phyloP scores from a whole-genome alignment of 2,113 vertebrate species.

The Oncorhynchus masou region DNA sequence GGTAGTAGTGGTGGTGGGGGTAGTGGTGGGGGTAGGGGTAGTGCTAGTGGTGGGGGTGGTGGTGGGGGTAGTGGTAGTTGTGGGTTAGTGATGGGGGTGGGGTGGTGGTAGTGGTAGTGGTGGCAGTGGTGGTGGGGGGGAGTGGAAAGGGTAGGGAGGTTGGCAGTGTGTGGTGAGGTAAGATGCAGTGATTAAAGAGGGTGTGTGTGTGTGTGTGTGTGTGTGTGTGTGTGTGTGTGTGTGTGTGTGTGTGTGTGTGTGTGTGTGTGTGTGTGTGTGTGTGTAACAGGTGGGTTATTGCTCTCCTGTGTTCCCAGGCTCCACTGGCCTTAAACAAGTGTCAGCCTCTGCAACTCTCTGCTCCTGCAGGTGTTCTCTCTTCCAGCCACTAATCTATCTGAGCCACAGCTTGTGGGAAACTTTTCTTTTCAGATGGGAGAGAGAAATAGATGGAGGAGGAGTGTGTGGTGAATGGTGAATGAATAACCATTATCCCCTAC shows the following conservation, averaged over 20 bases:
- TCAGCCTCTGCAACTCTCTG: conserved; percentile 40
- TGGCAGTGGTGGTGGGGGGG: neutral
- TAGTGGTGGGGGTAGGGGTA: no score
- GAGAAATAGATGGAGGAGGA: conserved; percentile 9
- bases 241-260: neutral
- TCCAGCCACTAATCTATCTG: conserved; percentile 59
- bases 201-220: neutral
- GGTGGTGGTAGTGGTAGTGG: neutral
- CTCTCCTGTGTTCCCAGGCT: conserved; percentile 34
- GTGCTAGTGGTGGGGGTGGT: neutral
- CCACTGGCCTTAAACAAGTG: conserved; percentile 64
- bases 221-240: neutral
- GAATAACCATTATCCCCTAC: conserved; percentile 9
- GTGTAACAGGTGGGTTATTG: neutral
- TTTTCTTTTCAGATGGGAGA: neutral
- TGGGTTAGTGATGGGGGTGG: neutral
- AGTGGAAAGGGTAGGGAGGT: no score
- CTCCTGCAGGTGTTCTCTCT: conserved; percentile 67
- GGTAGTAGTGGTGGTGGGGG: no score
- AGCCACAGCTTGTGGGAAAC: conserved; percentile 25
- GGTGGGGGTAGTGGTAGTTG: neutral
- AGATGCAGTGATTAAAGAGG: neutral
- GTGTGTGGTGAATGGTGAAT: conserved; percentile 5
- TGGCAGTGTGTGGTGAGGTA: neutral
- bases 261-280: neutral